Percentiles rank a stretch among this genome's conserved stretches.
phyloP scores from a whole-genome alignment of 2,113 vertebrate species.

The Chrysemys picta region DNA sequence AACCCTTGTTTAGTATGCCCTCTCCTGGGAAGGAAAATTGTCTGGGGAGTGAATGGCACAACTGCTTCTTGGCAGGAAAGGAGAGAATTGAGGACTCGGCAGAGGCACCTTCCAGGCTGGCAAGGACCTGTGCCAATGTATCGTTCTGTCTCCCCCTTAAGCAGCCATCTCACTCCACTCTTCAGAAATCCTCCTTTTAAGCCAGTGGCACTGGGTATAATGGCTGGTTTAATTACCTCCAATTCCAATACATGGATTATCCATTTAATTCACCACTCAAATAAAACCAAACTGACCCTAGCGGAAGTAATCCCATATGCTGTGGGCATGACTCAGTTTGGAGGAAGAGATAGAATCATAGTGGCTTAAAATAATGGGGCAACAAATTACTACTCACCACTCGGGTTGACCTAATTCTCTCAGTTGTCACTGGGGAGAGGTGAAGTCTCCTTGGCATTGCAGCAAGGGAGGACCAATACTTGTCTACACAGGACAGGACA shows the following conservation, averaged over 20 bases:
- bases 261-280: not conserved
- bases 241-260: not conserved
- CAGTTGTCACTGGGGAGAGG: not conserved
- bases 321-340: not conserved
- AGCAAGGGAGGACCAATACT: not conserved
- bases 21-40: not conserved
- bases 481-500: not conserved
- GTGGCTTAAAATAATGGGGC: not conserved
- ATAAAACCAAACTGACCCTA: not conserved
- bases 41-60: not conserved
- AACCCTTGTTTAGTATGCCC: not conserved
- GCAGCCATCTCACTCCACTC: not conserved
- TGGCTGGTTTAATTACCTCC: not conserved
- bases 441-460: not conserved
- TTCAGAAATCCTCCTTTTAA: not conserved
- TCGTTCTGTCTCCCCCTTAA: not conserved
- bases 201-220: not conserved
- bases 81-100: not conserved
- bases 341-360: not conserved
- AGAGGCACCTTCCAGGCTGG: not conserved
- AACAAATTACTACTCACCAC: not conserved
- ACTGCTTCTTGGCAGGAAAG: not conserved
- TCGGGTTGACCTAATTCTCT: not conserved
- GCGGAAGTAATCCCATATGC: not conserved
- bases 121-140: rapidly evolving